Evolutionary conservation across 1,140 invertebrate species (phyloP), one percentile per base, ranked within the genome.

Genomic region (Drosophila ambigua): DNA sequence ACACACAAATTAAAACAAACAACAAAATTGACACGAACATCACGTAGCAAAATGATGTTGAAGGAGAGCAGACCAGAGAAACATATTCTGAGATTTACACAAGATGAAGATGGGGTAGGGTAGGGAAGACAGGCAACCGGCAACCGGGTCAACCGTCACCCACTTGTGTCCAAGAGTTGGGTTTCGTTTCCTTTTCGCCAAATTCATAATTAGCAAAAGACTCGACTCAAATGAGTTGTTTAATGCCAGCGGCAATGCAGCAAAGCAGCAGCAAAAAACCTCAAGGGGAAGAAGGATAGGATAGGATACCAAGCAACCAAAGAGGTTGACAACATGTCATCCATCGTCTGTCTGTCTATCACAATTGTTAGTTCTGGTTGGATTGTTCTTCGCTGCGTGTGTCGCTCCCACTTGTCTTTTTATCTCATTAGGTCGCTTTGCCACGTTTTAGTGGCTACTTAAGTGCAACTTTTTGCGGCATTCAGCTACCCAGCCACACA

Each of bases 11-110:
- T 77, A 77, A 71, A 62, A 77, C 74, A 77, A 77, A 77, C 58
- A 77, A 53, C 80, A 87, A 80, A 83, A 90, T 90, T 90, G 87
- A 87, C 85, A 90, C 87, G 85, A 90, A 90, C 76, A 82, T 61
- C 85, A 90, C 85, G 85, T 89, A 89, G 85, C 85, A 50, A 60
- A 66, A 63, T 58, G 55, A 48, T 60, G 55, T 23, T 80, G 61
- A 75, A 68, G 78, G 77, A 82, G 74, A 50, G 54, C 20, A 20
- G 20, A 20, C 1, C 20, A 46, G 43, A 58, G 43, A 23, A 45
- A 26, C 44, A 69, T 60, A 44, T 51, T 41, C 62, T 41, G 61
- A 71, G 52, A 49, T 49, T 74, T 44, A 60, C 35, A 39, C 35
- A 39, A 51, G 39, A 55, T 48, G 48, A 61, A 54, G 58, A 68